phyloP scores from a whole-genome alignment of 2,888 invertebrate species.

The Operophtera brumata region DNA sequence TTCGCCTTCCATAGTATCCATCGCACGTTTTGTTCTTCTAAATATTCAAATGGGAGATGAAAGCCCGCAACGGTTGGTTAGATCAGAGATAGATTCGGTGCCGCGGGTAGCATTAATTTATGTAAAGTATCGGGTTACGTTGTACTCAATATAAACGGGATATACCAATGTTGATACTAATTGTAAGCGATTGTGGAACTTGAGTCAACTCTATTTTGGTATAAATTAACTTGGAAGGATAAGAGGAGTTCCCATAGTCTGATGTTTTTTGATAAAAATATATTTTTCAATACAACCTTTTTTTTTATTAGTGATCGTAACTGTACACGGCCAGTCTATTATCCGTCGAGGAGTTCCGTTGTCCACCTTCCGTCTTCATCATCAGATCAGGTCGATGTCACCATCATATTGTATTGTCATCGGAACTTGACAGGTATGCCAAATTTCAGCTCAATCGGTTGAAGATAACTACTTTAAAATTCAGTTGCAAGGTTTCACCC shows the following conservation, averaged over 20 bases:
- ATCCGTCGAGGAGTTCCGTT: no score
- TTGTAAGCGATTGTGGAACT: conserved; percentile 47
- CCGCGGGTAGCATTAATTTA: conserved; percentile 63
- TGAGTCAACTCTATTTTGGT: conserved; percentile 32
- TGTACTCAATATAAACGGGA: conserved; percentile 69
- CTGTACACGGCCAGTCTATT: no score
- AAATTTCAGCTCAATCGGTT: no score
- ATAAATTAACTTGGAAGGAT: background rate
- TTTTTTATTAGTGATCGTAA: no score
- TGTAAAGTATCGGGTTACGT: conserved; percentile 70
- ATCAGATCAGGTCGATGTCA: no score
- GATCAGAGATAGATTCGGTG: conserved; percentile 55
- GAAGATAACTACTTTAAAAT: no score
- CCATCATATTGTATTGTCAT: no score
- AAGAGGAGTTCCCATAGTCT: background rate
- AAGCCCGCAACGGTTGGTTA: conserved; percentile 70
- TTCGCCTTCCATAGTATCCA: conserved; percentile 45
- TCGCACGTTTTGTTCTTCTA: conserved; percentile 58
- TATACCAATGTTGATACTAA: conserved; percentile 67
- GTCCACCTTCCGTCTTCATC: no score
- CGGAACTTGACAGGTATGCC: no score
- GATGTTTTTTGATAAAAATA: no score
- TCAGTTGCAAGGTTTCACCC: no score
- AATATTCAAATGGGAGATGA: conserved; percentile 70
- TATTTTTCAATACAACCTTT: no score